Evolutionary conservation across 23 tunicate genomes (phyloP).

Genomic region (Ascidia mentula): DNA sequence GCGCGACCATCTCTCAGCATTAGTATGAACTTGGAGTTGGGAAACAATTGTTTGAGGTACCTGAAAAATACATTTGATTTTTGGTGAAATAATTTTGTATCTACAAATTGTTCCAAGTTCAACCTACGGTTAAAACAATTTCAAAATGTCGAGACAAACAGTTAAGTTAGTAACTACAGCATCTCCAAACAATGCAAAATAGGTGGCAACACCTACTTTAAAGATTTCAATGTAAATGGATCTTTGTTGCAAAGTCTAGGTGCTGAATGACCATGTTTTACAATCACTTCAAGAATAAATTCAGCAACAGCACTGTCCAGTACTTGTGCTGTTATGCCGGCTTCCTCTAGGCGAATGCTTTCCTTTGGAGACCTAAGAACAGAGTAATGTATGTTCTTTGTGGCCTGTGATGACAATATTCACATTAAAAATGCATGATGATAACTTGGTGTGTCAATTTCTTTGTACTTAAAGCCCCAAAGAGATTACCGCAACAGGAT

Average conservation of each 20-base stretch:
- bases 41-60: constrained; percentile 73
- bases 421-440: too few relatives aligned
- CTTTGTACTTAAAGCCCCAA: too few relatives aligned
- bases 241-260: constrained; percentile 87
- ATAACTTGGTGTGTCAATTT: too few relatives aligned
- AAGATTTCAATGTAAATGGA: constrained; percentile 94
- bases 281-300: constrained; percentile 86
- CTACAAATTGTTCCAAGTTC: too few relatives aligned
- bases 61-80: constrained; percentile 21
- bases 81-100: too few relatives aligned
- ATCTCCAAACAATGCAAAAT: not conserved
- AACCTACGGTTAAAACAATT: too few relatives aligned
- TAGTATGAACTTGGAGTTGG: constrained; percentile 72
- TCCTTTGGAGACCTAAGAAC: constrained; percentile 86
- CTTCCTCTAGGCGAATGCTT: constrained; percentile 70
- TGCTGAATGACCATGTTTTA: constrained; percentile 83
- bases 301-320: constrained; percentile 63
- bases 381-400: too few relatives aligned
- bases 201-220: constrained; percentile 51
- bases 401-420: too few relatives aligned
- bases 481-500: too few relatives aligned
- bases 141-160: too few relatives aligned
- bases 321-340: constrained; percentile 66
- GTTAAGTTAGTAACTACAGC: too few relatives aligned
- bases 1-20: constrained; percentile 97